Percentiles rank a stretch among this genome's conserved stretches.
Conservation (phyloP, 2,888 invertebrate species). For the Calephelis perditalis region DNA sequence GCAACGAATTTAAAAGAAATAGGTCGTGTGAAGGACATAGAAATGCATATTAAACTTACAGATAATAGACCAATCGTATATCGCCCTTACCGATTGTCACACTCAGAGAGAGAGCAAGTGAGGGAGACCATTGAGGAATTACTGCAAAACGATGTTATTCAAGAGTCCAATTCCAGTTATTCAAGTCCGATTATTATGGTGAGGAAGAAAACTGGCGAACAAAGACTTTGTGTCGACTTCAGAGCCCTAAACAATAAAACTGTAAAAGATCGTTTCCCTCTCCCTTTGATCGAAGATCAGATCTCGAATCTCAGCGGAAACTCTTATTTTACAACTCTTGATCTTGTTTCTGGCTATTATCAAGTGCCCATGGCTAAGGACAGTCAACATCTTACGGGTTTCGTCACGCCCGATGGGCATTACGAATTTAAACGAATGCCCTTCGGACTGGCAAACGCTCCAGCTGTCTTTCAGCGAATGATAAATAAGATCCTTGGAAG, state of each 20-base stretch:
- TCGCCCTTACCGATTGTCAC: constrained; percentile 2
- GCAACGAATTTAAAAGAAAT: constrained; percentile 13
- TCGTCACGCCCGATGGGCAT: not conserved
- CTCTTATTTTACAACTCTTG: constrained; percentile 8
- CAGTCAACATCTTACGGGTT: too few relatives aligned
- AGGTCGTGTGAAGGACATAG: not conserved
- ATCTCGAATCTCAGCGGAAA: constrained; percentile 1
- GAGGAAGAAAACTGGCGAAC: constrained; percentile 16
- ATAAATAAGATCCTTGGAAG: constrained; percentile 9
- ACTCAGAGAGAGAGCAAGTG: constrained; percentile 19
- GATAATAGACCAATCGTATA: constrained; percentile 11
- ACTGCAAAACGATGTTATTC: constrained; percentile 23
- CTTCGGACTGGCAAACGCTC: constrained; percentile 4
- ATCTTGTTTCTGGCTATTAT: too few relatives aligned
- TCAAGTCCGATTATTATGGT: constrained; percentile 26
- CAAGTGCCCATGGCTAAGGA: too few relatives aligned
- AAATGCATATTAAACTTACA: constrained; percentile 10
- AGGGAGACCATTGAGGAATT: constrained; percentile 20
- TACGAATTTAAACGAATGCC: constrained; percentile 11
- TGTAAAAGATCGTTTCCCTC: not conserved
- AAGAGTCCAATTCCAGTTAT: constrained; percentile 23
- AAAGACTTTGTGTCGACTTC: constrained; percentile 7
- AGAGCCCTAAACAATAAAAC: not conserved
- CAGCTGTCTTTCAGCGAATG: constrained; percentile 7
- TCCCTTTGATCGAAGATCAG: constrained; percentile 1